A percentile compares a stretch with the other conserved stretches of the same genome.
These are phyloP conservation scores for Indicator maculatus DNA, from an alignment of 2,113 vertebrate species.

Conservation along the genomic window DNA sequence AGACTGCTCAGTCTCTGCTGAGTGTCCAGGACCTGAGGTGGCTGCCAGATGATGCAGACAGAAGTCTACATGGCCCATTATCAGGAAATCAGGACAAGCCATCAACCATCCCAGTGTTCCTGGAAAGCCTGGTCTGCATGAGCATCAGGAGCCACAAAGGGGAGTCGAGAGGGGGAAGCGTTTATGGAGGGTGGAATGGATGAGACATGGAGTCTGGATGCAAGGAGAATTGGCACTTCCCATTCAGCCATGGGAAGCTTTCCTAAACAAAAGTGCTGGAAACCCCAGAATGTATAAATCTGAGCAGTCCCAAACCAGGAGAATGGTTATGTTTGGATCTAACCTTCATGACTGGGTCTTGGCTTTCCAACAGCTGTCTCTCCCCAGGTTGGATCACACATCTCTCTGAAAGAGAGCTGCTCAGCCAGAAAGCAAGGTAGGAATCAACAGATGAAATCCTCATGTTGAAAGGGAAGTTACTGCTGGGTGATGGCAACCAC, in stretches of 20 bases:
- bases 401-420: background rate
- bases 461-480: background rate
- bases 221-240: background rate
- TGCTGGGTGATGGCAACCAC: background rate
- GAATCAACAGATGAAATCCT: background rate
- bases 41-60: constrained; percentile 18
- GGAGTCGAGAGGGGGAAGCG: background rate
- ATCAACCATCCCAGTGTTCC: background rate
- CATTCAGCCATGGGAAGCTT: background rate
- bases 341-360: background rate
- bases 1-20: background rate
- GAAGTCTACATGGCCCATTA: constrained; percentile 22
- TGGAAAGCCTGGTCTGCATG: background rate
- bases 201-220: background rate
- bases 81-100: background rate
- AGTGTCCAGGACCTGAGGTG: background rate
- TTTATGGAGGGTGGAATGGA: background rate
- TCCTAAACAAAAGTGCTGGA: background rate
- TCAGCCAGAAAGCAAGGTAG: background rate
- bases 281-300: background rate
- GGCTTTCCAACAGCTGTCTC: background rate
- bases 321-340: constrained; percentile 2
- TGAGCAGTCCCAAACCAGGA: background rate
- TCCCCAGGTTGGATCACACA: background rate
- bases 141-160: background rate